Base-by-base conservation (phyloP, 2,797 vertebrate species). In the Syngnathus acus region DNA sequence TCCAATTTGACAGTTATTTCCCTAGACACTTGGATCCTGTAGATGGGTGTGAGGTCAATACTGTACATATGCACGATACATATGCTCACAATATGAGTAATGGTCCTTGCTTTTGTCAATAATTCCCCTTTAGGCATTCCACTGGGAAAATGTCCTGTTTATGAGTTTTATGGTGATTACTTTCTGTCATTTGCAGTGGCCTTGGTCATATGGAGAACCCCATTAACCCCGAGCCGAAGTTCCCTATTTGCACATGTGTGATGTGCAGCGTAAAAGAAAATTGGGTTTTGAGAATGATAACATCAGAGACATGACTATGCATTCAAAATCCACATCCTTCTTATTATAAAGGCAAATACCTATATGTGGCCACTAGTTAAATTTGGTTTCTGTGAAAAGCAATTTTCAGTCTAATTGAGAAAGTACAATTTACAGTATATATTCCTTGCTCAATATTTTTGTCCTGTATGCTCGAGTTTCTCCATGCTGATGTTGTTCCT, bases 1-100 rank as follows among this genome's bases (percentile, higher is more conserved):
- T 84, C 72, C 86, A 85, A 85, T 88, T 82, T 84, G 55, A 62
- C 70, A 54, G 57, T 82, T 78, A 88, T 90, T 90, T 89, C 87
- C 87, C 85, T 74, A 74, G 85, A 70, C 47, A 13, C 43, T 8
- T 2, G 0, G 57, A 79, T 68, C 72, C 72, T 68, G 19, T 71
- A 72, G 70, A 77, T 51, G 62, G 38, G 62, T 42, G 37, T 1
- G 37, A 66, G 79, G 77, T 84, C 77, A 74, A 70, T 65, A 77
- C 67, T 26, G 19, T 62, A 51, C 7, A 43, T 32, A 4, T 32
- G 32, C 32, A 32, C 32, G 32, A 4, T 45, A 62, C 51, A 50
- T 65, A 63, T 42, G 53, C 43, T 51, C 61, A 40, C 59, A 58
- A 68, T 62, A 62, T 74, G 68, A 82, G 70, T 76, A 77, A 78